phyloP scores from a whole-genome alignment of 2,113 vertebrate species.

The Pelusios castaneus region DNA sequence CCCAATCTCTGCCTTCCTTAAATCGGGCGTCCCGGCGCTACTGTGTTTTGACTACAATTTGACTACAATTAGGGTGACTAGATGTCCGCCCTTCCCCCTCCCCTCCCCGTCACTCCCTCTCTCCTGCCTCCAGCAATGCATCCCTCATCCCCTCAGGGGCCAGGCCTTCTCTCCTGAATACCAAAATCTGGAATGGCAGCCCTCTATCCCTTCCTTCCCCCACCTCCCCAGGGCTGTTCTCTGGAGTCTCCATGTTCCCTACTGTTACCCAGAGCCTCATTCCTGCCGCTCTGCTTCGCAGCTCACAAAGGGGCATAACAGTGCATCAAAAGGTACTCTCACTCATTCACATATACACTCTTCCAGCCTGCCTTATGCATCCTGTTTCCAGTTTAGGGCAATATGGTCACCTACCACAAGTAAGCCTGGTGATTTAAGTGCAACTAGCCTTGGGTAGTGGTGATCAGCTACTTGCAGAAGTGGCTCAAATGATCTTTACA shows the following conservation, averaged over 20 bases:
- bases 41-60: not conserved
- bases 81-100: no score
- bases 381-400: not conserved
- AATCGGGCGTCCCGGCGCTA: not conserved
- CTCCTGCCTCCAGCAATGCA: no score
- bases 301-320: no score
- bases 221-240: not conserved
- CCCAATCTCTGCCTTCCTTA: not conserved
- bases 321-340: no score
- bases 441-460: not conserved
- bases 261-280: not conserved
- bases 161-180: no score
- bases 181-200: no score
- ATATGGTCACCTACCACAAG: not conserved
- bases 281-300: not conserved
- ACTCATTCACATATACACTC: no score
- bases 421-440: not conserved
- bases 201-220: not conserved
- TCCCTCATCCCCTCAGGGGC: not conserved
- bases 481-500: not conserved
- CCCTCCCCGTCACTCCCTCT: not conserved
- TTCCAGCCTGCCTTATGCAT: no score
- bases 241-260: not conserved
- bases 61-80: no score
- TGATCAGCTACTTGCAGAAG: not conserved